Conservation (phyloP, 2,888 invertebrate species). For the Perithous albicinctus region DNA sequence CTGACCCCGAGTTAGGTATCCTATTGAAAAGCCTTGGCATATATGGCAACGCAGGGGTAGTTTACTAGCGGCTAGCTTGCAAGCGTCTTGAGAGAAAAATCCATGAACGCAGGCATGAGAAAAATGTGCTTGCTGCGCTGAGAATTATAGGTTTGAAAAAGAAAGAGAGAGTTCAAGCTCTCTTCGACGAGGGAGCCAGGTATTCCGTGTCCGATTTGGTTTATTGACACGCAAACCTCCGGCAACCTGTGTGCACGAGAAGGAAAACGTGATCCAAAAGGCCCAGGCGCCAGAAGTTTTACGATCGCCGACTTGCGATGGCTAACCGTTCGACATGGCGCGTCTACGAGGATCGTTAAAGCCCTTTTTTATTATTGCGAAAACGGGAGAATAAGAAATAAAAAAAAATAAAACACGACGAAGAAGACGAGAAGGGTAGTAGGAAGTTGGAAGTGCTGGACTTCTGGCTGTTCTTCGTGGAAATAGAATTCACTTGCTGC, state of each 20-base stretch:
- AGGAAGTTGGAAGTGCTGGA: background rate
- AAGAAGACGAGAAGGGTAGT: background rate
- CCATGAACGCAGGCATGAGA: background rate
- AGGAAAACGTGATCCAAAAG: background rate
- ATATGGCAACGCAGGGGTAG: background rate
- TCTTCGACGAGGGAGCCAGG: constrained; percentile 2
- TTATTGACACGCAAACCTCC: constrained; percentile 46
- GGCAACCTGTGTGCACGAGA: background rate
- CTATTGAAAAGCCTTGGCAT: background rate
- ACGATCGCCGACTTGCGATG: constrained; percentile 17
- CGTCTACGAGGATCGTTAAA: constrained; percentile 44
- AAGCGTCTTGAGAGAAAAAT: constrained; percentile 4
- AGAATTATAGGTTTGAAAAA: constrained; percentile 32
- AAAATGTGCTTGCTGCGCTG: constrained; percentile 32
- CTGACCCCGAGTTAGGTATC: constrained; percentile 7
- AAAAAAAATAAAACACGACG: constrained; percentile 6
- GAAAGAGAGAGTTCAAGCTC: background rate
- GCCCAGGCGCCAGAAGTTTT: background rate
- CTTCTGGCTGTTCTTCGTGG: background rate
- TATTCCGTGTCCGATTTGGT: constrained; percentile 40
- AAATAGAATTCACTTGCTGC: background rate
- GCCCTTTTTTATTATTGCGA: constrained; percentile 41
- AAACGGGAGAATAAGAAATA: constrained; percentile 14
- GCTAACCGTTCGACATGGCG: constrained; percentile 42
- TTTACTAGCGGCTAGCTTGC: background rate